Evolutionary conservation across 2,797 vertebrate species (phyloP).

Genomic region (Coluber constrictor): DNA sequence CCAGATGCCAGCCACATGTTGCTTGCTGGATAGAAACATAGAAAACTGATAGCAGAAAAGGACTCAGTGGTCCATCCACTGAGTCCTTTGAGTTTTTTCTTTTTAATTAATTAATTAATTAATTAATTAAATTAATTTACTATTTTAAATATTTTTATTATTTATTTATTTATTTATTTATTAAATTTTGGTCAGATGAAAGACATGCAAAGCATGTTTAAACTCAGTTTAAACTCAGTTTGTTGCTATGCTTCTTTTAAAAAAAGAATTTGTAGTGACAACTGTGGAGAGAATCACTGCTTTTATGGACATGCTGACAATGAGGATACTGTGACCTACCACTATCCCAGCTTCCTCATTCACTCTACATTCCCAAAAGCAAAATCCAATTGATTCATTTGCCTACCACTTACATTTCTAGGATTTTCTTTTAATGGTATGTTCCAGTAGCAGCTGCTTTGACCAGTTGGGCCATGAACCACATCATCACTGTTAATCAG

Average conservation of each 20-base stretch:
- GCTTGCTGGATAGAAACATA: not conserved
- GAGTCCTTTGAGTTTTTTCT: not conserved
- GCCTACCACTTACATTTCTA: not conserved
- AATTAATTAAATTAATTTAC: not conserved
- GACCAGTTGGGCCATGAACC: not conserved
- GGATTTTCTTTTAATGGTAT: not conserved
- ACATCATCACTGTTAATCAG: not conserved
- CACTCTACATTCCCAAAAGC: not conserved
- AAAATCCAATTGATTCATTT: not conserved
- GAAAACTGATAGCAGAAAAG: not conserved
- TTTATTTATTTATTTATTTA: not conserved
- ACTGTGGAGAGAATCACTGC: not conserved
- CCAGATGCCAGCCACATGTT: not conserved
- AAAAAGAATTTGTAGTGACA: not conserved
- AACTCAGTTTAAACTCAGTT: not conserved
- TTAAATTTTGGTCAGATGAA: not conserved
- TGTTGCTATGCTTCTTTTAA: not conserved
- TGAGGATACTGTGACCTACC: not conserved
- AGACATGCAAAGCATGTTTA: not conserved
- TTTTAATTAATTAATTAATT: not conserved
- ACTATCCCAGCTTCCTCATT: not conserved
- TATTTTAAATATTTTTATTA: not conserved
- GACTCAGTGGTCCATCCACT: not conserved
- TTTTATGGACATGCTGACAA: not conserved
- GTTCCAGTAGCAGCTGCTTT: not conserved